Evolutionary conservation across 2,888 invertebrate species (phyloP).

Genomic region (Aromia moschata): DNA sequence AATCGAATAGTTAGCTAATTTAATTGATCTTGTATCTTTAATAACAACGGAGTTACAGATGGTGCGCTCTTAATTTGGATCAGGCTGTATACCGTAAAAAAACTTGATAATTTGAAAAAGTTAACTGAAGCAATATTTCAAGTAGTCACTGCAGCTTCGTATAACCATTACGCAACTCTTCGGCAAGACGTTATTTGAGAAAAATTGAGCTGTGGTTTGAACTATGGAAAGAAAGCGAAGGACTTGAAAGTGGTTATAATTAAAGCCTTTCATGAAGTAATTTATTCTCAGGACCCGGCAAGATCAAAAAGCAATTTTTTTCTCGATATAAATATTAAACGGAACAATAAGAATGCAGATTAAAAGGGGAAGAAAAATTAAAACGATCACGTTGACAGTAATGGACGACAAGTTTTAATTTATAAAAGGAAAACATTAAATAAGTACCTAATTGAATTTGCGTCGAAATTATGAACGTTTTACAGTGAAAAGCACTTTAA

Average conservation of each 20-base stretch:
- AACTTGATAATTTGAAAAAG: too few relatives aligned
- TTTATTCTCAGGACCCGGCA: background rate
- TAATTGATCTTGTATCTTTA: too few relatives aligned
- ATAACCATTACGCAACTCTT: too few relatives aligned
- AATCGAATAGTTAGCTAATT: too few relatives aligned
- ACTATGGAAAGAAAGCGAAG: too few relatives aligned
- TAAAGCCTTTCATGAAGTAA: background rate
- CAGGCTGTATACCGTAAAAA: too few relatives aligned
- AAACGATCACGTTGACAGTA: background rate
- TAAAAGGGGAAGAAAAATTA: background rate
- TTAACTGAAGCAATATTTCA: too few relatives aligned
- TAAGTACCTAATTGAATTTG: background rate
- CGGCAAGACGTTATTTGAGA: too few relatives aligned
- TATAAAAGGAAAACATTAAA: background rate
- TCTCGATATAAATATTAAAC: background rate
- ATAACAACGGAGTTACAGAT: too few relatives aligned
- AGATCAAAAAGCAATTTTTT: background rate
- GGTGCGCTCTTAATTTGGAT: too few relatives aligned
- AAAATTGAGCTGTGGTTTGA: too few relatives aligned
- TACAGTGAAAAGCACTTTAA: background rate
- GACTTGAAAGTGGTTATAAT: background rate
- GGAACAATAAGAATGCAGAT: background rate
- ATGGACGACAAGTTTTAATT: background rate
- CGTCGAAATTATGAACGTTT: background rate
- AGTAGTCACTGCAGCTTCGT: too few relatives aligned